Percentiles rank a stretch among this genome's conserved stretches.
phyloP scores from a whole-genome alignment of 2,113 vertebrate genomes.

The Eulacestoma nigropectus region DNA sequence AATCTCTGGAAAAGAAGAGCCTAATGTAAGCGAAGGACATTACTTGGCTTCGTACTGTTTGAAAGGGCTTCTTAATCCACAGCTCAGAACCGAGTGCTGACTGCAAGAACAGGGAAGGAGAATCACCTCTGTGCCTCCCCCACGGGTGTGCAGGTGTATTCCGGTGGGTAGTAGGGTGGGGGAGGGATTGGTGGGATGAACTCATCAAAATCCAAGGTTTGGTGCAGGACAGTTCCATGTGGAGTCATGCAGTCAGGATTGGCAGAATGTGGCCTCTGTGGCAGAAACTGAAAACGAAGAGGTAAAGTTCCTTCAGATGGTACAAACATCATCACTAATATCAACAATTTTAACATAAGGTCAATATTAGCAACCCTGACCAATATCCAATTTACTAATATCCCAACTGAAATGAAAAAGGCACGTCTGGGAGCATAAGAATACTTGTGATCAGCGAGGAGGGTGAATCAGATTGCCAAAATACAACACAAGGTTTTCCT shows the following conservation, averaged over 20 bases:
- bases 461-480: background rate
- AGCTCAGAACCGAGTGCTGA: background rate
- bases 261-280: slow-evolving; percentile 81
- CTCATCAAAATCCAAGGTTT: slow-evolving; percentile 94
- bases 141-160: slow-evolving; percentile 90
- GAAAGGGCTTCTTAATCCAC: background rate
- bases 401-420: background rate
- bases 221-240: slow-evolving; percentile 88
- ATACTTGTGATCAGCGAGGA: background rate
- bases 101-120: background rate
- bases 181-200: slow-evolving; percentile 95
- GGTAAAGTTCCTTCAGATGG: background rate
- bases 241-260: slow-evolving; percentile 89
- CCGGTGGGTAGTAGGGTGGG: slow-evolving; percentile 95
- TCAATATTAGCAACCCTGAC: background rate
- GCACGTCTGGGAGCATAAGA: background rate
- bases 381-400: background rate
- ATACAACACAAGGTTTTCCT: background rate
- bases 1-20: background rate
- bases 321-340: background rate
- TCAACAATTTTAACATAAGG: background rate
- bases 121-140: slow-evolving; percentile 85
- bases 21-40: background rate
- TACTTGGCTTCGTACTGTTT: background rate
- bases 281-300: slow-evolving; percentile 86